Conservation (phyloP, 2,888 invertebrate species). For the Morinoia aosen region DNA sequence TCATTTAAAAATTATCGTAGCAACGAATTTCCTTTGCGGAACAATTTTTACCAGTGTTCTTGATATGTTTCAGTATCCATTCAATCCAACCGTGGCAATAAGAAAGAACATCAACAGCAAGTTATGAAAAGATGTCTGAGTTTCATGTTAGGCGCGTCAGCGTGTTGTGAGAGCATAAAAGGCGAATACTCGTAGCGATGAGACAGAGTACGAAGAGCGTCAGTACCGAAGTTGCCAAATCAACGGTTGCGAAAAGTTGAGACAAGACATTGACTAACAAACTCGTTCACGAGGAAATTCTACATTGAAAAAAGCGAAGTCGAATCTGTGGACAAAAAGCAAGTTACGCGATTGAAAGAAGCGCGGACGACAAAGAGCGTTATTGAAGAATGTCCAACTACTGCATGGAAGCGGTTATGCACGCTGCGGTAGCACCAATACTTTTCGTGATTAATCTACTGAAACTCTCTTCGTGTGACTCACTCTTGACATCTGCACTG, state of each 20-base stretch:
- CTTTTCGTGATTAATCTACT: slow-evolving; percentile 6
- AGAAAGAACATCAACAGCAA: not conserved
- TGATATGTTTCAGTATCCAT: not conserved
- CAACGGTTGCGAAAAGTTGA: not conserved
- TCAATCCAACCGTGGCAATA: not conserved
- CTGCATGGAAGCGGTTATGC: slow-evolving; percentile 41
- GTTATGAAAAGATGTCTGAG: not conserved
- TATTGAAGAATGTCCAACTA: not conserved
- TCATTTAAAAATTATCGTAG: no score
- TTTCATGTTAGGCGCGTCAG: not conserved
- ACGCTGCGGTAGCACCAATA: not conserved
- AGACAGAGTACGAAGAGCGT: not conserved
- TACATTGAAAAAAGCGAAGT: not conserved
- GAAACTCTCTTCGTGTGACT: slow-evolving; percentile 52
- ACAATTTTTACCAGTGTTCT: not conserved
- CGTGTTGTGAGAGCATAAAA: not conserved
- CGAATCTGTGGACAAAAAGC: not conserved
- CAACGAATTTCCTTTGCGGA: not conserved
- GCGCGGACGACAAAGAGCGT: not conserved
- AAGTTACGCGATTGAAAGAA: not conserved
- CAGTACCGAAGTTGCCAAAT: not conserved
- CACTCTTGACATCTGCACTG: slow-evolving; percentile 65
- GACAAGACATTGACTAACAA: not conserved
- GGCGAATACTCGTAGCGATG: not conserved
- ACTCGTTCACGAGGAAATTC: not conserved